Evolutionary conservation across 2,797 vertebrate species (phyloP).

Genomic region (Cygnus olor): DNA sequence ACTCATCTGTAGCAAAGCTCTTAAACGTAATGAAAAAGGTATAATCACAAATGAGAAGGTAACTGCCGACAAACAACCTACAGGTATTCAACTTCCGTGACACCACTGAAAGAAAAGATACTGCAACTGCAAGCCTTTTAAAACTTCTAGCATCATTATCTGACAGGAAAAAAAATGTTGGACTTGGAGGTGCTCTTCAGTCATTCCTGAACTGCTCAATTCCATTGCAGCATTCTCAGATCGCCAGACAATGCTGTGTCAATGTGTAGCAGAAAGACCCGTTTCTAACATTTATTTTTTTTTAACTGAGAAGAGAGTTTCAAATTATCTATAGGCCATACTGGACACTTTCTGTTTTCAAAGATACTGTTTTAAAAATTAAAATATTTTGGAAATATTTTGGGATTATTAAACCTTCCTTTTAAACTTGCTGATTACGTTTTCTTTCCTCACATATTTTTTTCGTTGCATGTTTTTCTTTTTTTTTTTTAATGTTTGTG

Average conservation of each 20-base stretch:
- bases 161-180: not conserved
- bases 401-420: not conserved
- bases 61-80: not conserved
- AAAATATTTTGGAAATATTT: not conserved
- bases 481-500: too few species aligned
- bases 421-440: not conserved
- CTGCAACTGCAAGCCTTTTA: not conserved
- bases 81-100: not conserved
- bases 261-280: not conserved
- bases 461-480: too few species aligned
- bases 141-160: not conserved
- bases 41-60: constrained; percentile 14
- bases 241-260: not conserved
- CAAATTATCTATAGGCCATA: not conserved
- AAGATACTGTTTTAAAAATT: not conserved
- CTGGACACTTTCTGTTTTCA: not conserved
- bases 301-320: not conserved
- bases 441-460: not conserved
- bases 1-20: constrained; percentile 47
- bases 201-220: not conserved
- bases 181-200: not conserved
- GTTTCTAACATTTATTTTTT: not conserved
- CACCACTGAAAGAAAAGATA: not conserved
- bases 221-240: not conserved
- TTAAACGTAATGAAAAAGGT: constrained; percentile 46